Evolutionary conservation across 2,113 vertebrate genomes (phyloP).

Genomic region (Phylloscopus whistleri): DNA sequence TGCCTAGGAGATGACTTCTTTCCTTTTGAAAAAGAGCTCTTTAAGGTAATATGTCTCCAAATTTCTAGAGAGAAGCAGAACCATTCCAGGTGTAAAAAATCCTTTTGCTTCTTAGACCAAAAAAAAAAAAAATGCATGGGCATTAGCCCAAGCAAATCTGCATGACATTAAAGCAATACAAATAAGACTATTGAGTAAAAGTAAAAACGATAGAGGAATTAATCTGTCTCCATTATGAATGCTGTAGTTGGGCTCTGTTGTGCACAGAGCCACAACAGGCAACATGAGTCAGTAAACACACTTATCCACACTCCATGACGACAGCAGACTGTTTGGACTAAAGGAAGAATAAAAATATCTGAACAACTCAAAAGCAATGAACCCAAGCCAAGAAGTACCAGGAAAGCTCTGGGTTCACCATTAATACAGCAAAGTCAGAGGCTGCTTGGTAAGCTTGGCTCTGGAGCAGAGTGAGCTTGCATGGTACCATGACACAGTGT

Average conservation of each 20-base stretch:
- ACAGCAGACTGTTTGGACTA: background rate
- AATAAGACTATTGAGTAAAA: background rate
- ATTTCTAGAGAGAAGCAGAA: background rate
- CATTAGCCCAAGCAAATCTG: background rate
- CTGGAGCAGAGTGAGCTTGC: background rate
- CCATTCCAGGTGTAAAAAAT: background rate
- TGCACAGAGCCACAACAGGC: background rate
- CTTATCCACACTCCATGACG: background rate
- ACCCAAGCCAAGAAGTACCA: background rate
- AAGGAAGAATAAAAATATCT: background rate
- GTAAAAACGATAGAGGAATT: background rate
- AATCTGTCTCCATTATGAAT: background rate
- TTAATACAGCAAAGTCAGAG: background rate
- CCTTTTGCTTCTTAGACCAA: background rate
- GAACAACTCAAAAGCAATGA: background rate
- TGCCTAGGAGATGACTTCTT: background rate
- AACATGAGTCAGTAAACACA: background rate
- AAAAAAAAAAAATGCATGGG: background rate
- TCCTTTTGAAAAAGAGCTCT: background rate
- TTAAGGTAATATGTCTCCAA: background rate
- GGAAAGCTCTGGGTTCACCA: background rate
- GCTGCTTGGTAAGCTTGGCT: background rate
- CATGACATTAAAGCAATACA: background rate
- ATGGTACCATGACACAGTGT: fast-evolving
- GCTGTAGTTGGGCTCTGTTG: fast-evolving